Evolutionary conservation across 2,888 invertebrate genomes (phyloP).

Genomic region (Tenthredo mesomela): DNA sequence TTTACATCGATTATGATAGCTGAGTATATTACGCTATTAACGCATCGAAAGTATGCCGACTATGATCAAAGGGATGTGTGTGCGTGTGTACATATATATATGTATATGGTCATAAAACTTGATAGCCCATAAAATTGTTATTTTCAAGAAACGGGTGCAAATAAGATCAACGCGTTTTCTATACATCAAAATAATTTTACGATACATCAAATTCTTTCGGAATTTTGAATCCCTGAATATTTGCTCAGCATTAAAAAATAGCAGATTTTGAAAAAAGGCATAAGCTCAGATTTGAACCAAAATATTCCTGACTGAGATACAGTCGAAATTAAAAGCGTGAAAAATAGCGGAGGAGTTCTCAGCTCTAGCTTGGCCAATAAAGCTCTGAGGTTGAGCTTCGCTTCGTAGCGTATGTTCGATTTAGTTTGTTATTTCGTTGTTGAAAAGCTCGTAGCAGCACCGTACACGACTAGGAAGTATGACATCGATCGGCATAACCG

Average conservation of each 20-base stretch:
- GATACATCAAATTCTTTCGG: not conserved
- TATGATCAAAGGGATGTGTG: not conserved
- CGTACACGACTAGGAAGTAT: slow-evolving; percentile 4
- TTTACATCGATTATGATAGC: slow-evolving; percentile 22
- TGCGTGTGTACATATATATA: not conserved
- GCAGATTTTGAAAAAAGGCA: not conserved
- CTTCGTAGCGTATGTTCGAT: not conserved
- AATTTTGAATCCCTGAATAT: not conserved
- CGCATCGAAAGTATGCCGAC: not conserved
- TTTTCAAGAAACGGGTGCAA: not conserved
- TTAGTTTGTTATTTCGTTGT: not conserved
- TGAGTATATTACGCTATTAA: slow-evolving; percentile 15
- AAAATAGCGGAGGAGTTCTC: not conserved
- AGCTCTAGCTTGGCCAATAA: not conserved
- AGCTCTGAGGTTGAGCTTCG: not conserved
- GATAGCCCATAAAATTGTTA: not conserved
- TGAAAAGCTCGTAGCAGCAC: slow-evolving; percentile 39
- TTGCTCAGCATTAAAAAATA: too few relatives aligned
- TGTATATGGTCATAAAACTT: not conserved
- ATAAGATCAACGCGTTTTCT: not conserved
- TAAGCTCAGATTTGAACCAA: not conserved
- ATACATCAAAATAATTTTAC: not conserved
- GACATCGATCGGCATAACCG: slow-evolving; percentile 40
- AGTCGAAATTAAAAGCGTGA: not conserved
- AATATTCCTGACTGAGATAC: not conserved